Evolutionary conservation across 2,113 vertebrate species (phyloP), one percentile per base, ranked within the genome.

Genomic region (Mormoops blainvillei): DNA sequence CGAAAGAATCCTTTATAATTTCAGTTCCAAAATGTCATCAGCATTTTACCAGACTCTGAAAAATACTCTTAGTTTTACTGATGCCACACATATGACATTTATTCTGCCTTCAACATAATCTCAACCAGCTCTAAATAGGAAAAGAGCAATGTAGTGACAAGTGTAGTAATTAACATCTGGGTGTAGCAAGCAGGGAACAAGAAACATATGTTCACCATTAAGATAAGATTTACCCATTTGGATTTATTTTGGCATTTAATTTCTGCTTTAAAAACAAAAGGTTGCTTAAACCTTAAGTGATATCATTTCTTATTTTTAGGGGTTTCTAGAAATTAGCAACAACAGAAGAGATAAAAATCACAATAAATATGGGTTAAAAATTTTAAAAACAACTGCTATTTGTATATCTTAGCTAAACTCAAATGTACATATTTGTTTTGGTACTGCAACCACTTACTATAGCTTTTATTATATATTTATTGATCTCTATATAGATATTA

Each of bases 241-340:
- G 89, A 97, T 98, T 97, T 98, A 98, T 97, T 98, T 97, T 98
- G 97, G 95, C 84, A 93, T 95, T 96, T 87, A 63, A 93, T 96
- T 97, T 96, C 90, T 89, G 63, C 68, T 97, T 97, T 96, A 67
- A 80, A 91, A 90, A 92, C 95, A 85, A 93, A 96, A 91, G 71
- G 97, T 18, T 58, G 65, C 56, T 92, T 96, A 77, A 95, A 80
- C 92, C n/a, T 86, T 96, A 96, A 96, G 84, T 54, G 85, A 76
- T 54, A 91, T 41, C 56, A 92, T 85, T 94, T 33, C 41, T 97
- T 92, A 87, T 96, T 95, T 97, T n/a, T 65, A 95, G n/a, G 50
- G 68, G 92, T 90, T 95, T 97, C 71, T 87, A 81, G 77, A 91
- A 97, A 86, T 61, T 71, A 95, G 38, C 52, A 93, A 70, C 63